phyloP scores from a whole-genome alignment of 2,113 vertebrate genomes.

The Galbula dea region DNA sequence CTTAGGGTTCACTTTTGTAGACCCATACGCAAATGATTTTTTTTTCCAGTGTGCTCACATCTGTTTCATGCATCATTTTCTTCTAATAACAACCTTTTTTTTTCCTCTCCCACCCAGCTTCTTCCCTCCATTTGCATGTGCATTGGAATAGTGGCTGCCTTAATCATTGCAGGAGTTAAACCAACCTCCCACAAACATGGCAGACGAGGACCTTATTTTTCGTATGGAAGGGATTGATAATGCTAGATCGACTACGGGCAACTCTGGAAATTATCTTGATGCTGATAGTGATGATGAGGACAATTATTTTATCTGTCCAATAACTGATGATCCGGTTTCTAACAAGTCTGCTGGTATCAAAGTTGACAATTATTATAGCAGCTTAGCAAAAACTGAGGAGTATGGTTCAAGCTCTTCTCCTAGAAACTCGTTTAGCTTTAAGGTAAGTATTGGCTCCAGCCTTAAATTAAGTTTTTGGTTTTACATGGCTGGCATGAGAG shows the following conservation, averaged over 20 bases:
- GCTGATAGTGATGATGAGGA: slow-evolving; percentile 84
- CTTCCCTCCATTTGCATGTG: background rate
- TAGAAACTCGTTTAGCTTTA: slow-evolving; percentile 79
- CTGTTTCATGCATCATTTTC: background rate
- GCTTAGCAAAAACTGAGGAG: slow-evolving; percentile 59
- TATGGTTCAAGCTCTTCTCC: slow-evolving; percentile 80
- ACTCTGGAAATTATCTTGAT: slow-evolving; percentile 60
- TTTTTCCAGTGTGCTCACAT: background rate
- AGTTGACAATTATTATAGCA: slow-evolving; percentile 75
- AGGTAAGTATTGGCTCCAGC: slow-evolving; percentile 70
- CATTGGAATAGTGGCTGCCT: slow-evolving; percentile 27
- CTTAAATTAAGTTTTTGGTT: background rate
- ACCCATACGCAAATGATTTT: background rate
- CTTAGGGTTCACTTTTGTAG: background rate
- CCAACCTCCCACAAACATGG: slow-evolving; percentile 71
- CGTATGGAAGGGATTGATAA: slow-evolving; percentile 88
- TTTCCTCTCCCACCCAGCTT: background rate
- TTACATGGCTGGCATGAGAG: background rate
- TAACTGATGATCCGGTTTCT: slow-evolving; percentile 82
- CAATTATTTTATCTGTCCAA: slow-evolving; percentile 83
- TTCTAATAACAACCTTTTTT: background rate
- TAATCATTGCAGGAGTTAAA: background rate
- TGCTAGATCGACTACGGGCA: background rate
- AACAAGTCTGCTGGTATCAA: slow-evolving; percentile 64
- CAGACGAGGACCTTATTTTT: slow-evolving; percentile 95